phyloP scores from a whole-genome alignment of 2,888 invertebrate genomes.

The Reticulitermes lucifugus region DNA sequence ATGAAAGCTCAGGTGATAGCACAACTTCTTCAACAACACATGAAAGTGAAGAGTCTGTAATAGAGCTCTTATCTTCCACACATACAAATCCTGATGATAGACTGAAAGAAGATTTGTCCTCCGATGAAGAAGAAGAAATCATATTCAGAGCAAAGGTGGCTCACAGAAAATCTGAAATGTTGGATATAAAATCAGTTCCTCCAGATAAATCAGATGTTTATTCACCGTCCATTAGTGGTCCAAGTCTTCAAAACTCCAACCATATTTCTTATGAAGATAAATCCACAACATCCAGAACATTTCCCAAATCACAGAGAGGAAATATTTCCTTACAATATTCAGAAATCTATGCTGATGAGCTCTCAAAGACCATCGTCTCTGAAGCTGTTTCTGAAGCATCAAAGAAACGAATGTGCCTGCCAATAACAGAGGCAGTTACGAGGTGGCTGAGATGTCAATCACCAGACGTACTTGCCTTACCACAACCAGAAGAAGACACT shows the following conservation, averaged over 20 bases:
- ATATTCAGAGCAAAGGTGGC: slow-evolving; percentile 13
- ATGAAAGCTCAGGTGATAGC: slow-evolving; percentile 32
- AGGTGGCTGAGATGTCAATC: slow-evolving; percentile 66
- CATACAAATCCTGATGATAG: slow-evolving; percentile 44
- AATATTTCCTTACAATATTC: background rate
- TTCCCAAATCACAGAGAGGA: background rate
- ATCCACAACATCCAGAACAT: background rate
- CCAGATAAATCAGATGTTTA: slow-evolving; percentile 4
- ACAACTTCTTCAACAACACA: slow-evolving; percentile 32
- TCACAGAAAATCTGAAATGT: slow-evolving; percentile 3
- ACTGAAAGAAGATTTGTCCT: background rate
- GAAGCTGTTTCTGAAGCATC: slow-evolving; percentile 39
- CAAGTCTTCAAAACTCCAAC: slow-evolving; percentile 9
- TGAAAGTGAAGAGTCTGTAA: slow-evolving; percentile 48
- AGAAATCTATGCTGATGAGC: slow-evolving; percentile 41
- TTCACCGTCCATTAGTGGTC: slow-evolving; percentile 32
- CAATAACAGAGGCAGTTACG: slow-evolving; percentile 71
- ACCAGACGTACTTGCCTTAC: slow-evolving; percentile 58
- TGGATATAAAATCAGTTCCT: slow-evolving; percentile 16
- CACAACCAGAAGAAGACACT: slow-evolving; percentile 52
- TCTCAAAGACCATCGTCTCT: slow-evolving; percentile 41
- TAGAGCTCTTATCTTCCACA: slow-evolving; percentile 46
- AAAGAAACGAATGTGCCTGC: slow-evolving; percentile 54
- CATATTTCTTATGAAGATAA: slow-evolving; percentile 8
- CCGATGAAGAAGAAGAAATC: slow-evolving; percentile 45